Base-by-base conservation (phyloP, 2,888 invertebrate species). In the Andrena bucephala region DNA sequence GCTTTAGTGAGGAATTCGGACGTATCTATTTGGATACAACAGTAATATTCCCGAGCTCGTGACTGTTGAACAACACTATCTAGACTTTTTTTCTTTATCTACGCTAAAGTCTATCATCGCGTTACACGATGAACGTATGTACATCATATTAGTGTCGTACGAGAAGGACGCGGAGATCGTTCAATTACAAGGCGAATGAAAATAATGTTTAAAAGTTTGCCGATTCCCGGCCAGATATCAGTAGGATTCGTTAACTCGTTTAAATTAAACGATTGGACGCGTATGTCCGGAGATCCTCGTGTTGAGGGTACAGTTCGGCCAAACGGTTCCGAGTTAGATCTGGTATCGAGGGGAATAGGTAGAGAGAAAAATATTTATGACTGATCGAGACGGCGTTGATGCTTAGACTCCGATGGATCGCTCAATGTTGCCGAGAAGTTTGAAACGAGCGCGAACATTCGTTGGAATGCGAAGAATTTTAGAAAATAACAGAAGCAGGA, bases 401-500 rank as follows among this genome's bases (percentile, higher is more conserved):
- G 52, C 7, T n/a, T 52, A 7, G 7, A n/a, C n/a, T n/a, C n/a
- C 1, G 50, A n/a, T 20, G 1, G n/a, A 20, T 20, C 20, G n/a
- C 2, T 52, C n/a, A 6, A 52, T 7, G 20, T 2, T 20, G 6
- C 52, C 7, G n/a, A 24, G 54, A 71, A 54, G n/a, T 3, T 42
- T 7, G 20, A n/a, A 48, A 24, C n/a, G 5, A 27, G 3, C n/a
- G 20, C 0, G 27, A 60, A 29, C 20, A 48, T 52, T 13, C 3
- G 29, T 0, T 2, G n/a, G 27, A 27, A 50, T 31, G n/a, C 31
- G n/a, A 36, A 16, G 24, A 62, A n/a, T 50, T 6, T 16, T 16
- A 60, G 67, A 20, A 62, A 65, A 54, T 33, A 66, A 75, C 67
- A n/a, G 67, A 74, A 78, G 48, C 60, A 36, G 63, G 68, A 57